Percentiles rank a stretch among this genome's conserved stretches.
These are phyloP conservation scores for Tolmerus cingulatus DNA, from an alignment of 2,888 invertebrate species.

Conservation along the genomic window DNA sequence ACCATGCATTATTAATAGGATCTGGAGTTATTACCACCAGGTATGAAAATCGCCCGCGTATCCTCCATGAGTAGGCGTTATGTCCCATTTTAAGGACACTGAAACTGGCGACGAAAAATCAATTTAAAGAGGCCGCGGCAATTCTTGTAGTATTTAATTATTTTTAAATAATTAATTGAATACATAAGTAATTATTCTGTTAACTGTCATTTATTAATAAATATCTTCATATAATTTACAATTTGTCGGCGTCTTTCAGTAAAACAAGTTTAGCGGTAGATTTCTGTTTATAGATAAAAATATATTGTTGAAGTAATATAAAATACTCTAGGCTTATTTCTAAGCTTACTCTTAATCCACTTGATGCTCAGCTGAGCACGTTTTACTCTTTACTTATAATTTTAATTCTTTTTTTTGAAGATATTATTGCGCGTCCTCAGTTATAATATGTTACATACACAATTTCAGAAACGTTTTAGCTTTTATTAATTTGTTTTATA, in stretches of 20 bases:
- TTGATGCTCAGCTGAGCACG: background rate
- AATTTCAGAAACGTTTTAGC: background rate
- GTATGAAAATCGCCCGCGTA: background rate
- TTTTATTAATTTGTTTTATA: background rate
- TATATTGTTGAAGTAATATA: conserved; percentile 6
- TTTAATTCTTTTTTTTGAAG: background rate
- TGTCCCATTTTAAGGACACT: background rate
- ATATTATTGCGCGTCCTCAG: conserved; percentile 9
- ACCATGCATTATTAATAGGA: background rate
- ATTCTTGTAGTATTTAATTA: background rate
- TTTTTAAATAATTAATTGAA: background rate
- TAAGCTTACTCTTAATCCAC: background rate
- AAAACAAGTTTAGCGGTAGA: conserved; percentile 9
- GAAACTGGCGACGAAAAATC: background rate
- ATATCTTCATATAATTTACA: conserved; percentile 23
- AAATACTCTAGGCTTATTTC: conserved; percentile 7
- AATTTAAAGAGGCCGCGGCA: background rate
- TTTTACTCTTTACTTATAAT: background rate
- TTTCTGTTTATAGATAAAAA: conserved; percentile 13
- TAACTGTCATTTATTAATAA: conserved; percentile 33
- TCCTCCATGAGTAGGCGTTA: background rate
- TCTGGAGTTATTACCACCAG: background rate
- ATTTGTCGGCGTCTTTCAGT: conserved; percentile 4
- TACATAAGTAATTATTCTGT: background rate
- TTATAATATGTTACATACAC: background rate